These are phyloP conservation scores for Sturnus vulgaris DNA, from an alignment of 2,113 vertebrate genomes.

Conservation along the genomic window DNA sequence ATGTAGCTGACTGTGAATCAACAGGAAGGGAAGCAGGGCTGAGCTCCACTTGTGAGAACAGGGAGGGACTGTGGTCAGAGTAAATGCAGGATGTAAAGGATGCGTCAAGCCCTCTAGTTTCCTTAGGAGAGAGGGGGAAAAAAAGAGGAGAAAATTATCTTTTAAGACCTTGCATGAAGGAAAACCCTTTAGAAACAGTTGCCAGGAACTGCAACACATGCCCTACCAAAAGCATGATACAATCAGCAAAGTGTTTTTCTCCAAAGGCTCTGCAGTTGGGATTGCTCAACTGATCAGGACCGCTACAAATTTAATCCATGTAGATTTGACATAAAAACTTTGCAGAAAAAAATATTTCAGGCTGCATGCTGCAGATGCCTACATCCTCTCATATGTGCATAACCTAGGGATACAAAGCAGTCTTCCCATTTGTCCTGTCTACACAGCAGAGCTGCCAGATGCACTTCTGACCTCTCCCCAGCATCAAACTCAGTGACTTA, in stretches of 20 bases:
- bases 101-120: constrained; percentile 32
- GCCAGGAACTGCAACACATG: neutral
- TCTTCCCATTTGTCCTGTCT: neutral
- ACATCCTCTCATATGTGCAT: neutral
- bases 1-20: constrained; percentile 53
- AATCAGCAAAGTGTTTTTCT: neutral
- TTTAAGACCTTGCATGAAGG: neutral
- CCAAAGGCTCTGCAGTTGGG: neutral
- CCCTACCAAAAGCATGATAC: neutral
- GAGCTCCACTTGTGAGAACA: constrained; percentile 44
- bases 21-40: constrained; percentile 48
- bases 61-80: constrained; percentile 40
- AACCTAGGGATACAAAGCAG: neutral
- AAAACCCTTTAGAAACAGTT: neutral
- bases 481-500: neutral
- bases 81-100: constrained; percentile 57
- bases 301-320: neutral
- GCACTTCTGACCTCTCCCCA: neutral
- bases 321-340: neutral
- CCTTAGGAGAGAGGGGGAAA: neutral
- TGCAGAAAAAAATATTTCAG: neutral
- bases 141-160: neutral
- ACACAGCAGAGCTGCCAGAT: neutral
- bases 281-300: neutral
- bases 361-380: neutral